Evolutionary conservation across 2,113 vertebrate species (phyloP), one percentile per base, ranked within the genome.

Genomic region (Noctilio leporinus): DNA sequence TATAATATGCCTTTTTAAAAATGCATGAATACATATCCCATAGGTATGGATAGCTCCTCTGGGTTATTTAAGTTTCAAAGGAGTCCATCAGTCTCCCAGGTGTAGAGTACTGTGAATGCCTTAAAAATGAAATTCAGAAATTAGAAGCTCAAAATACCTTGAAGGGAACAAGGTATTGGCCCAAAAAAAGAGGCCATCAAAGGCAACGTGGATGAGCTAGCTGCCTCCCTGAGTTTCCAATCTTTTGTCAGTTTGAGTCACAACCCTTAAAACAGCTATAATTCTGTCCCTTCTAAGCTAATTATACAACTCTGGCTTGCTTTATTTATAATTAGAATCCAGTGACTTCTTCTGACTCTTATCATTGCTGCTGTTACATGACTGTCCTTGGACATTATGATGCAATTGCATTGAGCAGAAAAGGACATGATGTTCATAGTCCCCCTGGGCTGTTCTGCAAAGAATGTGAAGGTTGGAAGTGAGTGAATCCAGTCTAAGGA

Each of bases 11-110:
- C 70, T 93, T 97, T 96, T 96, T 70, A 51, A 95, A 97, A 97
- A 96, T 97, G 77, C 89, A 96, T 90, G 92, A 96, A 95, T 95
- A 72, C 67, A 10, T 94, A 95, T 94, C 91, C 67, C 81, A 96
- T 77, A 91, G 86, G 38, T 90, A 94, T 92, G 82, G 83, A 96
- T 93, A 84, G 14, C 72, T 97, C 86, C 86, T 97, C 89, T 96
- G 96, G 94, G 93, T 96, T 96, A 93, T 97, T 96, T 96, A 96
- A 96, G 93, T 96, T 98, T 97, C 96, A 96, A 96, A 97, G 88
- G 80, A 95, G 78, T 89, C 91, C 75, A 96, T 97, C 90, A 96
- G 75, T 96, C 89, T 96, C 95, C 53, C 75, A 93, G 82, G 78
- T 94, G 91, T 53, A 92, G 88, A 4, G 0, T 91, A 93, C 86